Evolutionary conservation across 2,113 vertebrate genomes (phyloP), one percentile per base, ranked within the genome.

Genomic region (Gallinago paraguaiae): DNA sequence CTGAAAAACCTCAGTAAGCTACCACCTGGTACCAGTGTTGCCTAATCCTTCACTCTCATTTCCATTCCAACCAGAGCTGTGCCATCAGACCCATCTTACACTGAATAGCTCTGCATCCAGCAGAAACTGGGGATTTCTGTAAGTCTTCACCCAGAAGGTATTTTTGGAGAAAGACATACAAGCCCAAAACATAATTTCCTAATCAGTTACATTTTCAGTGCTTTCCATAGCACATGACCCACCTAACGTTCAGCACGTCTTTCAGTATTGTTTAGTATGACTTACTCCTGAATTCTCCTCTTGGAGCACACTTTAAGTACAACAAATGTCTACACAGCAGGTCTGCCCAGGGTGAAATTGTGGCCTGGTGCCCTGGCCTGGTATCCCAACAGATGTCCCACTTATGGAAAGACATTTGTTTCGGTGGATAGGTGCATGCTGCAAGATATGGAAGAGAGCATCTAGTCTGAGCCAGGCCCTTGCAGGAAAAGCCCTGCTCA

Each of bases 341-440:
- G 6, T 56, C 14, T 11, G 16, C 20, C 7, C 31, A 17, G 9
- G 35, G 18, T 25, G 22, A 65, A 78, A 60, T 20, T 65, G 22
- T 15, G 5, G 16, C 31, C 22, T 82, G 11, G 3, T 51, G 17
- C 41, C 46, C 37, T 1, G 7, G 15, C 10, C 31, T 11, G 13
- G 3, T 70, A 46, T 51, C 31, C 25, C 35, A 84, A 56, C 9
- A 84, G 35, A 37, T 10, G 3, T 45, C 46, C 15, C 27, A 37
- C 5, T 25, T 43, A 41, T 0, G 3, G 23, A 77, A 81, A 85
- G 1, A 53, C 19, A 15, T 8, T 10, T 53, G 14, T 33, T 54
- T 45, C 1, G 2, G 9, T 43, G 8, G 35, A 8, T 45, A 33
- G 8, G 10, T 35, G 4, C 9, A 2, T 45, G 28, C n/a, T 59